Evolutionary conservation across 2,797 vertebrate genomes (phyloP), one percentile per base, ranked within the genome.

Genomic region (Vireo griseus): DNA sequence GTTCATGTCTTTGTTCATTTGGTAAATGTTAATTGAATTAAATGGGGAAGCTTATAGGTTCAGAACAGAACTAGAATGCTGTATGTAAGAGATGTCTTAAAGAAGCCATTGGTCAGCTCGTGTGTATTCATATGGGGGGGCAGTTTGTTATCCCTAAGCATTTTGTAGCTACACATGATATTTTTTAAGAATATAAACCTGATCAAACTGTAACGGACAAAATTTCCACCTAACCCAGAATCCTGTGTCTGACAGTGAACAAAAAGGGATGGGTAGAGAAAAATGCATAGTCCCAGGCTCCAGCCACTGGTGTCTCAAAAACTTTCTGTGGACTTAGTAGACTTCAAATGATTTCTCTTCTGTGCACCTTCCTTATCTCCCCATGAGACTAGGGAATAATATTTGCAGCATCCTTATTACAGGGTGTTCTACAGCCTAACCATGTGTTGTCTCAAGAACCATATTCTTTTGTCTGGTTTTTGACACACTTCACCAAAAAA

Each of bases 1-100:
- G 67, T 71, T 63, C 16, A 33, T 31, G 14, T 78, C 22, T 85
- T 92, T 94, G 62, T 92, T 90, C 61, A 68, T 92, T 90, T 84
- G 31, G 65, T 83, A 88, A 95, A 66, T 77, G 73, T 74, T 95
- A 88, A 78, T 81, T 68, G 45, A 86, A 65, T 77, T 94, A 71
- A 88, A 47, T 24, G 25, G 16, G 35, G 28, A 72, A 75, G 39
- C 50, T 40, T 88, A 11, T 3, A 54, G 45, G 20, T 81, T 93
- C 58, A 44, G 18, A 20, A 22, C 13, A 57, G 37, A 82, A 24
- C 37, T 48, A 59, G 35, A 74, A 55, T 54, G 28, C 66, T 10
- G 1, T 57, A 15, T 13, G 16, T 52, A 17, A 35, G 14, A 74
- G 51, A 61, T 77, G 29, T 40, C 33, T 71, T 35, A 67, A 45